Evolutionary conservation across 2,113 vertebrate species (phyloP), one percentile per base, ranked within the genome.

Genomic region (Taurulus bubalis): DNA sequence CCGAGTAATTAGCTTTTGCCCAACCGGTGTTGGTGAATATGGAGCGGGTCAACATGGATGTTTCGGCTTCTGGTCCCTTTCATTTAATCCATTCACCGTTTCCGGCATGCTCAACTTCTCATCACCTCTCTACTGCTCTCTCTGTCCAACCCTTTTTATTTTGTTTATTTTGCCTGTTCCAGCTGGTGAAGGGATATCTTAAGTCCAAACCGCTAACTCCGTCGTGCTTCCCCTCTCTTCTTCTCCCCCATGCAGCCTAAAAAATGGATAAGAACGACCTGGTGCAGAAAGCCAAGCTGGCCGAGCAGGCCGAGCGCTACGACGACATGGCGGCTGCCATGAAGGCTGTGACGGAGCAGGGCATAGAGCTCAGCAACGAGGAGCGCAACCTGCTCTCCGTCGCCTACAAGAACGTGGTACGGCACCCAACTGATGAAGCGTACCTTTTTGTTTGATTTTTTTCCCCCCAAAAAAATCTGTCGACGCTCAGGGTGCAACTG

Each of bases 271-370:
- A 98, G 95, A 96, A 95, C 81, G 98, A 99, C 89, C 96, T 99
- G 95, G 97, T 99, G 74, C 98, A 99, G 96, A 99, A 98, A 94
- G 98, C 98, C 90, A 99, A 99, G 65, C 95, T 99, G 53, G 96
- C 98, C 1, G 98, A 99, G 87, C 98, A 99, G 96, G 97, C 98
- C 0, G 98, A 99, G 93, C 98, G 97, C 86, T 99, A 99, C 11
- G 98, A 99, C 81, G 98, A 99, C 86, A 99, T 99, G 98, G 97
- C 98, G 73, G 95, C 96, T 60, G 96, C 97, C 53, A 99, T 99
- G 98, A 99, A 99, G 93, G 94, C 95, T 0, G 98, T 99, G 91
- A 99, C 98, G 0, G 98, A 99, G 85, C 97, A 98, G 84, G 96
- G 96, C n/a, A 90, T 93, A 0, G 98, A 99, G 88, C 96, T 99